Evolutionary conservation across 2,797 vertebrate genomes (phyloP).

Genomic region (Molossus molossus): DNA sequence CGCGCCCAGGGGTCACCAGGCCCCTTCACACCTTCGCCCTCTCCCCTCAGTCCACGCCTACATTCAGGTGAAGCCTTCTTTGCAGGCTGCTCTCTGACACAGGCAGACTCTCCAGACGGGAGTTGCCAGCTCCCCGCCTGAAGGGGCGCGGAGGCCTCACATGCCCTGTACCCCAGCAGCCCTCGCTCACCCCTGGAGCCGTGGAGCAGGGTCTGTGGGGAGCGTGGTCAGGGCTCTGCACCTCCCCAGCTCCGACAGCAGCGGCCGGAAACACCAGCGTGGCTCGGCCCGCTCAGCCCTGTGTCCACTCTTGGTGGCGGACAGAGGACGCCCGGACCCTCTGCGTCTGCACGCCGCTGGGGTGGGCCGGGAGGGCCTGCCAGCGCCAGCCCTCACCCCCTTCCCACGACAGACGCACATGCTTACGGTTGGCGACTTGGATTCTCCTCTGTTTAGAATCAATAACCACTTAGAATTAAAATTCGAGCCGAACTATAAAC

Average conservation of each 20-base stretch:
- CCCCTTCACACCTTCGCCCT: too few relatives aligned
- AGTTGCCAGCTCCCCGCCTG: not conserved
- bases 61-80: not conserved
- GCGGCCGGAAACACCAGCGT: fast-evolving
- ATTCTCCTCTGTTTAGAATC: constrained; percentile 79
- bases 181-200: not conserved
- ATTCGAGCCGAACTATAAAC: constrained; percentile 80
- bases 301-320: too few relatives aligned
- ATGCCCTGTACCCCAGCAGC: fast-evolving
- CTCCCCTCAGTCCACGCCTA: not conserved
- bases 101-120: fast-evolving
- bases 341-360: fast-evolving
- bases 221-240: fast-evolving
- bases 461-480: constrained; percentile 85
- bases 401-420: not conserved
- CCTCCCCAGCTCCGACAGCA: not conserved
- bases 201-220: not conserved
- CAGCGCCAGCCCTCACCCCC: fast-evolving
- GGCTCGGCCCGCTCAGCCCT: too few relatives aligned
- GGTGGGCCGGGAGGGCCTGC: fast-evolving
- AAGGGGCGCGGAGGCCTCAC: not conserved
- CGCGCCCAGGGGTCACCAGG: fast-evolving
- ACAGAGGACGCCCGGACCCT: too few relatives aligned
- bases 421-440: constrained; percentile 48
- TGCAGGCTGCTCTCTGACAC: not conserved